Percentiles rank a stretch among this genome's conserved stretches.
phyloP scores from a whole-genome alignment of 2,113 vertebrate genomes.

The Pseudois nayaur region DNA sequence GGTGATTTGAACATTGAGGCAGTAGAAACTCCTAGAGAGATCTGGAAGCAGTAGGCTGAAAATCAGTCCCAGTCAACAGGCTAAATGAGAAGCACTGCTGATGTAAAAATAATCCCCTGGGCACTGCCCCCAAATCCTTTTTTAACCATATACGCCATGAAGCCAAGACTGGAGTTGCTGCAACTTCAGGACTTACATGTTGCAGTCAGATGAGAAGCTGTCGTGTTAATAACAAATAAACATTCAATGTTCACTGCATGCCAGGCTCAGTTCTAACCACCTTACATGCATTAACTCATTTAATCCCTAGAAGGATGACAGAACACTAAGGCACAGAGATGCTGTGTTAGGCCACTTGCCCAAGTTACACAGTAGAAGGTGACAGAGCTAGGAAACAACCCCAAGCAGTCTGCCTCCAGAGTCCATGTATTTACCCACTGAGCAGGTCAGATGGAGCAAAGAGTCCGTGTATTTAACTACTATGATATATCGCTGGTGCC shows the following conservation, averaged over 20 bases:
- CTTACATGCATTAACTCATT: not conserved
- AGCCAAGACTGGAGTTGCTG: not conserved
- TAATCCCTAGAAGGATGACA: not conserved
- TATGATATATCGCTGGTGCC: not conserved
- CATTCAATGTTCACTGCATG: not conserved
- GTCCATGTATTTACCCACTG: not conserved
- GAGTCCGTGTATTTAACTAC: not conserved
- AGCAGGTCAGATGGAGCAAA: not conserved
- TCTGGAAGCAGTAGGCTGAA: not conserved
- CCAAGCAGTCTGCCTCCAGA: not conserved
- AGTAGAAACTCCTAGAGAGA: not conserved
- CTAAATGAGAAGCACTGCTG: not conserved
- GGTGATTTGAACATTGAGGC: not conserved
- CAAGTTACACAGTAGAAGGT: not conserved
- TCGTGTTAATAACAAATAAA: not conserved
- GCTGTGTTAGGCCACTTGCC: not conserved
- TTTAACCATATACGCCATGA: not conserved
- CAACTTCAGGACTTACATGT: not conserved
- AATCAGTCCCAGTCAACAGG: not conserved
- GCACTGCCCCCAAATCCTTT: not conserved
- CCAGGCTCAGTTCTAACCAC: not conserved
- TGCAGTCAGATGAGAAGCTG: not conserved
- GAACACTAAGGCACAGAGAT: not conserved
- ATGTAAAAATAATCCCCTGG: not conserved
- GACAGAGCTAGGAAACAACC: not conserved